Base-by-base conservation (phyloP, 1,140 invertebrate genomes). In the Solenopsis fugax region DNA sequence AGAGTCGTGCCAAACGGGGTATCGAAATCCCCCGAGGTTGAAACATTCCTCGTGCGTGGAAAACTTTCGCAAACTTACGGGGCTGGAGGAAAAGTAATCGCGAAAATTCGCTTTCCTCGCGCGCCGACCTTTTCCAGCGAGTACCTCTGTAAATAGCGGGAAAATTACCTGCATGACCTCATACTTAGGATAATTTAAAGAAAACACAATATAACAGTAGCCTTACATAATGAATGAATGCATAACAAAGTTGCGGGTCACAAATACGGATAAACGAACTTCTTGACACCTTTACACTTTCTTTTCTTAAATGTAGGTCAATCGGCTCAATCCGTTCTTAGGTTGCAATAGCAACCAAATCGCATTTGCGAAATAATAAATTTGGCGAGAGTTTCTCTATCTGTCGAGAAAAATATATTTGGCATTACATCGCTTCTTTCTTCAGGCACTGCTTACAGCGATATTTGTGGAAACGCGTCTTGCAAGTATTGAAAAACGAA, bases 271-370 rank as follows among this genome's bases (percentile, higher is more conserved):
- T 56, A 81, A 82, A 72, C 45, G 37, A 73, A 82, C 73, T 72
- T 48, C 37, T 45, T 58, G 52, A 58, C 67, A 58, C 52, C 24
- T 81, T 71, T 73, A 21, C 54, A 60, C 80, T 82, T 82, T 82
- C 80, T 82, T 82, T 82, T 82, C 80, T 73, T 73, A 82, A 82
- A 82, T 82, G 67, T 82, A 73, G 80, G 80, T 73, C 52, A 72
- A 82, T 82, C 67, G 67, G 72, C 67, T 58, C 52, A 72, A 82
- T 72, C 78, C 67, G 80, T 73, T 73, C 67, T 72, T 73, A 73
- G 41, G 24, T 82, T 82, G 24, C 80, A 41, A 41, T 72, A 82
- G 78, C 65, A 29, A 73, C 29, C 29, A 29, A 29, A 29, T 29
- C 29, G n/a, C 3, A 2, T 82, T 82, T 82, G 54, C 67, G 67